A percentile compares a stretch with the other conserved stretches of the same genome.
Conservation (phyloP, 2,888 invertebrate species). For the Acleris laterana region DNA sequence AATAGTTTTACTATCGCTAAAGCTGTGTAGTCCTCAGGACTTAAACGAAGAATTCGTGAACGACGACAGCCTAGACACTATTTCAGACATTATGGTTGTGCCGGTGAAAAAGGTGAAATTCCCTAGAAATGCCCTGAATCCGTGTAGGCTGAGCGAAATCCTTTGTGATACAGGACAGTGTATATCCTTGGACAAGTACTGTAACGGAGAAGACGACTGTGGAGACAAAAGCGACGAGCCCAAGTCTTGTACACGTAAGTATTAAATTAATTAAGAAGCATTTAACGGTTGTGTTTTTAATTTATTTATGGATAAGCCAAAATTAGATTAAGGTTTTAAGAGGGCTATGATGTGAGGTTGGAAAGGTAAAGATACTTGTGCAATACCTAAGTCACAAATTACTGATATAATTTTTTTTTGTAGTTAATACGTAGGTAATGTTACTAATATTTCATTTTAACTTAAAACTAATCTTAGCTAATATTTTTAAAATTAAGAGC, state of each 20-base stretch:
- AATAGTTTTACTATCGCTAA: conserved; percentile 71
- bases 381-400: too few species aligned
- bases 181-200: conserved; percentile 89
- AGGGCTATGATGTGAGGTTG: too few species aligned
- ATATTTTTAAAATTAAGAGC: too few species aligned
- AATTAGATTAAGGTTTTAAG: too few species aligned
- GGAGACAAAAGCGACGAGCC: conserved; percentile 91
- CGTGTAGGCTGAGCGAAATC: conserved; percentile 86
- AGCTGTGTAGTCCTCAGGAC: conserved; percentile 77
- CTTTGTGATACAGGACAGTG: conserved; percentile 87
- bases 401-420: too few species aligned
- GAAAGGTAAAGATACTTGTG: too few species aligned
- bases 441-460: too few species aligned
- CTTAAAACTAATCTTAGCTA: too few species aligned
- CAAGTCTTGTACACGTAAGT: conserved; percentile 91
- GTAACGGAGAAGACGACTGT: conserved; percentile 91
- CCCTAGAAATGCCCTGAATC: conserved; percentile 58
- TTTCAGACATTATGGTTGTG: conserved; percentile 58
- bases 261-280: conserved; percentile 25
- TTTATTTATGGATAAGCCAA: too few species aligned
- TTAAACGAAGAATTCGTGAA: conserved; percentile 73
- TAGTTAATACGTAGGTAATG: too few species aligned
- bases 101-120: conserved; percentile 64
- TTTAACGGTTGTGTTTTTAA: too few species aligned
- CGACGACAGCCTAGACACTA: conserved; percentile 66